These are phyloP conservation scores for Cantharis rustica DNA, from an alignment of 2,888 invertebrate species.

Conservation along the genomic window DNA sequence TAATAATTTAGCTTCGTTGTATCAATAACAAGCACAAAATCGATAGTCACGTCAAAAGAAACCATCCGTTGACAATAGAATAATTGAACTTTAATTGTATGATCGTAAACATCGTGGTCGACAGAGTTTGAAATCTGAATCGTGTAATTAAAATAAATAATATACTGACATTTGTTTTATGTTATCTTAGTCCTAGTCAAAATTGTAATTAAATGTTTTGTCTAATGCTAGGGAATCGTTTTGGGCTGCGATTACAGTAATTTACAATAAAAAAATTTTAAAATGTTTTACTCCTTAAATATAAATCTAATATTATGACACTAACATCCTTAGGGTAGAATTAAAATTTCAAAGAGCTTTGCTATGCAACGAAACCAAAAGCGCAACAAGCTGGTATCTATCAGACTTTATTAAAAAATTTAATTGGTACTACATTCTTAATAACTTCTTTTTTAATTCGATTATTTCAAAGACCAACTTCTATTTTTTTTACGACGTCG, in stretches of 20 bases:
- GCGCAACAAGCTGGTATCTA: background rate
- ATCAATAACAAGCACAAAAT: background rate
- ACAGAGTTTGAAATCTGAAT: too few species aligned
- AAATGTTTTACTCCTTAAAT: too few species aligned
- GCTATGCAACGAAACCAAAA: background rate
- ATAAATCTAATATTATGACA: too few species aligned
- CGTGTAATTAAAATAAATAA: too few species aligned
- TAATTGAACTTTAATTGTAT: background rate
- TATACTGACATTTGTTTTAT: too few species aligned
- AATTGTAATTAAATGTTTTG: too few species aligned
- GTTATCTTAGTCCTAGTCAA: too few species aligned
- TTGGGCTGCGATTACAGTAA: too few species aligned
- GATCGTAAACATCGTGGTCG: background rate
- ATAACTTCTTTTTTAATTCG: background rate
- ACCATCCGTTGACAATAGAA: background rate
- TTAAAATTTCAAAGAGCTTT: background rate
- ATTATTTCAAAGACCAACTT: background rate
- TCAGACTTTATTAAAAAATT: background rate
- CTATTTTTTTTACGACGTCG: background rate
- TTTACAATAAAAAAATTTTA: too few species aligned
- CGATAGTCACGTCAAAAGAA: background rate
- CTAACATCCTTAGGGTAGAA: background rate
- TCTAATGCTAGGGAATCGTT: too few species aligned
- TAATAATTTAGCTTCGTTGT: background rate
- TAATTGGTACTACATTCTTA: background rate